Base-by-base conservation (phyloP, 1,140 invertebrate species). In the Drosophila elegans region DNA sequence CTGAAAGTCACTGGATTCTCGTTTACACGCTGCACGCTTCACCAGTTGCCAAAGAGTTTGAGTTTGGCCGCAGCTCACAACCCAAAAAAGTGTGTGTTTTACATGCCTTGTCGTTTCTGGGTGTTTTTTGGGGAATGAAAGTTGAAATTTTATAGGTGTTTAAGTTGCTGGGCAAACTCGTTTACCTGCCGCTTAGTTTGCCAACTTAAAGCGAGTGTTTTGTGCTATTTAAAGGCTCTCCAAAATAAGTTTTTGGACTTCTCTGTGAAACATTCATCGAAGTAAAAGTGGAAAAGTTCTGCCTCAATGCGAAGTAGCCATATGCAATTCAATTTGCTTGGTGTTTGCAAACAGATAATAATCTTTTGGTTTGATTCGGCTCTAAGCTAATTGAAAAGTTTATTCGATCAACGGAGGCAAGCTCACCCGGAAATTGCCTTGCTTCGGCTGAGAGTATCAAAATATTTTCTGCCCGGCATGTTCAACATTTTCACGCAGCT, bases 1-100 rank as follows among this genome's bases (percentile, higher is more conserved):
- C 78, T 80, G 76, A 76, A 84, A 89, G 84, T 89, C 84, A 89
- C 80, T 78, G 76, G 63, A 69, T 74, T 48, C 79, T 44, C 44
- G 55, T 63, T 82, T 59, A 74, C 78, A 64, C 67, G 78, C 59
- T 69, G 67, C 49, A 48, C 44, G 41, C 61, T 42, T 39, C 53
- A 25, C 46, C 53, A 45, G 49, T n/a, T 12, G 12, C 25, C 48
- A 42, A 34, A 45, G 44, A 48, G 59, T 13, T 13, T 21, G 16
- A 21, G 16, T 21, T 21, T 21, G 16, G 16, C 1, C 16, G 16
- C 16, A 21, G 10, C 7, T 46, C 25, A 34, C 10, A 44, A 36
- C 45, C 46, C 56, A 12, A 73, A 73, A 76, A 6, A 32, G 7
- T 21, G 16, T 21, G 64, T 60, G 75, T 76, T 79, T 67, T 55